A percentile compares a stretch with the other conserved stretches of the same genome.
Evolutionary conservation across 2,113 vertebrate species (phyloP).

Genomic region (Sylvietta virens): DNA sequence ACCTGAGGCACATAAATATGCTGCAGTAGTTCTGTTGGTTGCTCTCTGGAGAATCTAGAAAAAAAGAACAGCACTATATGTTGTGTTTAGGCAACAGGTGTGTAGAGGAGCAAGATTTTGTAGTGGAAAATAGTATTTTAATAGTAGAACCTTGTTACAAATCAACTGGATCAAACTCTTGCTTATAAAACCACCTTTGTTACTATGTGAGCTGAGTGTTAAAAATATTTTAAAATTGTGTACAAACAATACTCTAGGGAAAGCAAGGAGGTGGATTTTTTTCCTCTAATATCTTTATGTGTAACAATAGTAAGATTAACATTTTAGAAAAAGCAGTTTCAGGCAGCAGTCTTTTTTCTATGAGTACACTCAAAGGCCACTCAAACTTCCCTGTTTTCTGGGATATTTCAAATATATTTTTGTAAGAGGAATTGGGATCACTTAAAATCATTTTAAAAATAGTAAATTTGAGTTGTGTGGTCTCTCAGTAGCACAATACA

Average conservation of each 20-base stretch:
- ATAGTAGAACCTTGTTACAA: not conserved
- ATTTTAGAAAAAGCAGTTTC: not conserved
- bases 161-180: not conserved
- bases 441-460: not conserved
- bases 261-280: not conserved
- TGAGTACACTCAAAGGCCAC: not conserved
- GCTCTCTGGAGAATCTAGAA: not conserved
- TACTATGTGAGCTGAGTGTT: not conserved
- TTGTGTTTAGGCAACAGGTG: not conserved
- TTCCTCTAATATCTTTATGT: not conserved
- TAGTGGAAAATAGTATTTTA: not conserved
- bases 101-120: not conserved
- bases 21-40: not conserved
- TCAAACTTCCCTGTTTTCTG: not conserved
- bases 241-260: not conserved
- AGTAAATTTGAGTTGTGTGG: not conserved
- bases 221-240: not conserved
- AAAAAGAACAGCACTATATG: fast-evolving
- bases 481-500: not conserved
- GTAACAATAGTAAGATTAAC: not conserved
- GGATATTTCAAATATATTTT: not conserved
- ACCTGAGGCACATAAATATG: not conserved
- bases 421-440: not conserved
- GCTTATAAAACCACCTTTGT: not conserved
- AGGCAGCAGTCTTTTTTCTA: not conserved